These are phyloP conservation scores for Gallinago solitaria DNA, from an alignment of 2,797 vertebrate species.

Conservation along the genomic window DNA sequence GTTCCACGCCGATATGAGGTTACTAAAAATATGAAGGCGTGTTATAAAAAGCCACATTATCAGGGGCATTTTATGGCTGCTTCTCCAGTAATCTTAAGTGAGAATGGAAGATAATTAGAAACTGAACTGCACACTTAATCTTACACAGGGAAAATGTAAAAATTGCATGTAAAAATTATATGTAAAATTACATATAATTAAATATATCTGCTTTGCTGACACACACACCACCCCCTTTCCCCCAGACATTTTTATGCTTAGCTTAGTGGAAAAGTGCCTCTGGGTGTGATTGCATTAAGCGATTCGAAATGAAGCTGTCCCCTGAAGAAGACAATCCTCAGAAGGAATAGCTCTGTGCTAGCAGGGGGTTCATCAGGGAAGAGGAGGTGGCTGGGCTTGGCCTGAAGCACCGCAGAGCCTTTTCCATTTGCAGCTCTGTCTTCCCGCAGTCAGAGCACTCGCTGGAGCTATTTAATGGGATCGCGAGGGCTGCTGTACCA, in stretches of 20 bases:
- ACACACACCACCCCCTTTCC: background rate
- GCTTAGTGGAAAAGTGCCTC: background rate
- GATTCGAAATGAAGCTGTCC: background rate
- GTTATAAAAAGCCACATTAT: background rate
- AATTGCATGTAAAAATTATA: too few species aligned
- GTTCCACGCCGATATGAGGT: background rate
- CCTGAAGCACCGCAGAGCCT: background rate
- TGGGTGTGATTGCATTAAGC: background rate
- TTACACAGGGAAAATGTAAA: background rate
- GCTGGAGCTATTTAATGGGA: constrained; percentile 19
- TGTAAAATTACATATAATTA: background rate
- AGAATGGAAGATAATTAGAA: background rate
- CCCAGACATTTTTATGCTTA: background rate
- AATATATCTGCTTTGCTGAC: background rate
- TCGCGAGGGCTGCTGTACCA: constrained; percentile 16
- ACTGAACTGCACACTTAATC: background rate
- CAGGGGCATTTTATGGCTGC: background rate
- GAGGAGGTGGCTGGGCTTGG: background rate
- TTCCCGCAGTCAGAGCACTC: background rate
- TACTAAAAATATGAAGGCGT: background rate
- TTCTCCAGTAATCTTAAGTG: background rate
- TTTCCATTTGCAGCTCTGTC: background rate
- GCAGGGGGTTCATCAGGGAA: background rate
- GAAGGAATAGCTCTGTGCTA: background rate
- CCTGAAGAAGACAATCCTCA: background rate